These are phyloP conservation scores for Tetraodon nigroviridis DNA, from an alignment of 2,113 vertebrate genomes.

Conservation along the genomic window DNA sequence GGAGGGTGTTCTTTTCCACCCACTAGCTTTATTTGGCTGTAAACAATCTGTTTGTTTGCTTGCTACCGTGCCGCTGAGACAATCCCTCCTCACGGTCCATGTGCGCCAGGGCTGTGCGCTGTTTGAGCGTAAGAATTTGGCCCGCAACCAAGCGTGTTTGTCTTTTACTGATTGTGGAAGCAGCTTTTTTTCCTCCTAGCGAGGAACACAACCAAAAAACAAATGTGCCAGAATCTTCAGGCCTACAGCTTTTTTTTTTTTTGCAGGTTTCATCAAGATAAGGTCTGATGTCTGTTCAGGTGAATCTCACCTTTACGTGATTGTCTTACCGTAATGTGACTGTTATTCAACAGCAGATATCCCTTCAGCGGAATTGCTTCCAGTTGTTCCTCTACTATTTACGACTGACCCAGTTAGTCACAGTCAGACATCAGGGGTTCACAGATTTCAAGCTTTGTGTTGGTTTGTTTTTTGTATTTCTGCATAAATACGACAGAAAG, in stretches of 20 bases:
- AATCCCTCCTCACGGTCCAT: not conserved
- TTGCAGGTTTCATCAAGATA: not conserved
- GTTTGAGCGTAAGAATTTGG: not conserved
- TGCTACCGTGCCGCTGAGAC: not conserved
- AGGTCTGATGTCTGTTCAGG: too few relatives aligned
- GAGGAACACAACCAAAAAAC: not conserved
- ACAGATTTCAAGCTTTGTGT: not conserved
- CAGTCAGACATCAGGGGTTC: not conserved
- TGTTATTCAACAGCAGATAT: too few relatives aligned
- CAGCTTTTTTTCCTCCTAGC: not conserved
- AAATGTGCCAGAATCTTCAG: not conserved
- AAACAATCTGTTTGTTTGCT: not conserved
- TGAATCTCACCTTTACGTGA: too few relatives aligned
- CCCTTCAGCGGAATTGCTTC: not conserved
- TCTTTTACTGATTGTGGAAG: not conserved
- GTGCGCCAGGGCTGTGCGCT: not conserved
- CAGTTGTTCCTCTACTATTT: not conserved
- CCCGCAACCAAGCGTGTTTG: not conserved
- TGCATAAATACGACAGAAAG: too few relatives aligned
- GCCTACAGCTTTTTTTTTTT: not conserved
- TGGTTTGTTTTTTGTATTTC: not conserved
- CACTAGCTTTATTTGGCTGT: too few relatives aligned
- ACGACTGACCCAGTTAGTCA: not conserved
- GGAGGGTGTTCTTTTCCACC: too few relatives aligned
- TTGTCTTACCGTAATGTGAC: too few relatives aligned